Conservation (phyloP, 2,113 vertebrate genomes). For the Baryphthengus martii region DNA sequence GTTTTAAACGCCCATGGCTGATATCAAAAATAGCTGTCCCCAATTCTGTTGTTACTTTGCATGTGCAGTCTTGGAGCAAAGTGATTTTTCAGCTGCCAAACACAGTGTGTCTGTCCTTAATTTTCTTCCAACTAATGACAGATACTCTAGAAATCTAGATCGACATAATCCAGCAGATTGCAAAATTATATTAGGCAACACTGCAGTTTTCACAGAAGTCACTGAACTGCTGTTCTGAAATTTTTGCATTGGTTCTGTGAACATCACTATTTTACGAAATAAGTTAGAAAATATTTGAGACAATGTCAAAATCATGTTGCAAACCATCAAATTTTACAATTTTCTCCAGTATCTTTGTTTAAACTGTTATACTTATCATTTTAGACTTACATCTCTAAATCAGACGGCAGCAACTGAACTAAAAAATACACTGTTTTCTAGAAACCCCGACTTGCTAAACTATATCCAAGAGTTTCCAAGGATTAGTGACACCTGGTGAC, state of each 20-base stretch:
- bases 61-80: background rate
- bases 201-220: background rate
- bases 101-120: background rate
- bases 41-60: background rate
- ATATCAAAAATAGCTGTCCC: background rate
- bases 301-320: background rate
- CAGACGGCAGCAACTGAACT: background rate
- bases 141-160: background rate
- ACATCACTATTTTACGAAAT: background rate
- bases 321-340: background rate
- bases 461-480: background rate
- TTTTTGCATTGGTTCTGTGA: background rate
- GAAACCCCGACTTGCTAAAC: background rate
- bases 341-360: background rate
- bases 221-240: background rate
- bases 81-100: slow-evolving; percentile 6
- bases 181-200: background rate
- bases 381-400: background rate
- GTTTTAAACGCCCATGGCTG: background rate
- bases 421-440: background rate
- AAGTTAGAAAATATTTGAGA: background rate
- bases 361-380: background rate
- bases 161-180: background rate
- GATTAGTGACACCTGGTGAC: background rate
- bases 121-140: background rate